Conservation (phyloP, 1,140 invertebrate genomes). For the Agrypnia vestita region DNA sequence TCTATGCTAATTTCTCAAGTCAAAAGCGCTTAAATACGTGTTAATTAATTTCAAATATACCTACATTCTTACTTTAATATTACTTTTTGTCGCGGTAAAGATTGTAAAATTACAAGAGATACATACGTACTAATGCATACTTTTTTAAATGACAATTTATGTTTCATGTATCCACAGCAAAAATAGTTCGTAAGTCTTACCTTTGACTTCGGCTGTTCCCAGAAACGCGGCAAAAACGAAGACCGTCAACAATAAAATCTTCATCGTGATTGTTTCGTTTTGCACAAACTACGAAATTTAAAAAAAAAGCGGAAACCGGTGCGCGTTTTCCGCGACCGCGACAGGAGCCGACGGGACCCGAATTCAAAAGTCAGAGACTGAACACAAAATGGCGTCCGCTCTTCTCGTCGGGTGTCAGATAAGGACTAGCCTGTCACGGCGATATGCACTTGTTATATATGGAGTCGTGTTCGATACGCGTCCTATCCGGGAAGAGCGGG, state of each 20-base stretch:
- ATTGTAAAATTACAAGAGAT: too few relatives aligned
- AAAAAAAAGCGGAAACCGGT: not conserved
- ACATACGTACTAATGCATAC: too few relatives aligned
- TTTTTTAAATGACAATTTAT: not conserved
- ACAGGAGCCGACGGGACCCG: not conserved
- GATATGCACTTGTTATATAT: slow-evolving; percentile 16
- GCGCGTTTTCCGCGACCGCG: not conserved
- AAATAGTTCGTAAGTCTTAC: too few relatives aligned
- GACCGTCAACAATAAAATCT: not conserved
- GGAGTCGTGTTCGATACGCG: not conserved
- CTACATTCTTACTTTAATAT: too few relatives aligned
- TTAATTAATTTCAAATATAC: too few relatives aligned
- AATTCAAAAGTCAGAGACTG: not conserved
- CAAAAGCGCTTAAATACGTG: too few relatives aligned
- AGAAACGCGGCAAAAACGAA: not conserved
- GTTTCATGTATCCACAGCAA: too few relatives aligned
- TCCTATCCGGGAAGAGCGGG: too few relatives aligned
- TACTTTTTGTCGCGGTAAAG: too few relatives aligned
- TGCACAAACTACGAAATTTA: not conserved
- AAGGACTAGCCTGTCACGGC: not conserved
- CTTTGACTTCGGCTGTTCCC: not conserved
- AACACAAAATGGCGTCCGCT: not conserved
- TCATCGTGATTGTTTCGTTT: slow-evolving; percentile 11
- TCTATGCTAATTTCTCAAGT: too few relatives aligned
- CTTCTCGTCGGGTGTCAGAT: not conserved